phyloP scores from a whole-genome alignment of 2,888 invertebrate genomes.

The Athripsodes cinereus region DNA sequence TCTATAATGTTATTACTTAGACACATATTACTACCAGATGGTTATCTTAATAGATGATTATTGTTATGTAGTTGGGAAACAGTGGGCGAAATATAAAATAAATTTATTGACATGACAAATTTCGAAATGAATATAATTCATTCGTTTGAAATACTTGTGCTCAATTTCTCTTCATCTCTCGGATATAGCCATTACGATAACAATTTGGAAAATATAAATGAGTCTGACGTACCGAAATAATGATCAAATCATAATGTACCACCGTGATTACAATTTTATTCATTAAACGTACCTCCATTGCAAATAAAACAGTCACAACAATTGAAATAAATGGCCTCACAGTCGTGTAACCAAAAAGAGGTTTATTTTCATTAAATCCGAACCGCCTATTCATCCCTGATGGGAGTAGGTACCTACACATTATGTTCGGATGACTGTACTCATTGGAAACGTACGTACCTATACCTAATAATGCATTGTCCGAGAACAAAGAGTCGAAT shows the following conservation, averaged over 20 bases:
- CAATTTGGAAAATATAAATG: neutral
- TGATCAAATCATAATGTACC: neutral
- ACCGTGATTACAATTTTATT: neutral
- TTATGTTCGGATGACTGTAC: too few relatives aligned
- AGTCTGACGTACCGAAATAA: neutral
- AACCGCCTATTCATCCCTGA: neutral
- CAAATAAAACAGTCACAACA: constrained; percentile 6
- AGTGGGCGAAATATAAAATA: neutral
- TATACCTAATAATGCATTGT: neutral
- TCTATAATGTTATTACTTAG: too few relatives aligned
- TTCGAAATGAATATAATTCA: neutral
- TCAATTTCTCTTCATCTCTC: neutral
- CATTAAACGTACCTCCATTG: constrained; percentile 1
- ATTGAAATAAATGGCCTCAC: constrained; percentile 6
- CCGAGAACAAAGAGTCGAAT: neutral
- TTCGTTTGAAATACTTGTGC: neutral
- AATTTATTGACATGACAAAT: too few relatives aligned
- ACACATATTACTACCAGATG: too few relatives aligned
- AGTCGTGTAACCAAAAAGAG: constrained; percentile 1
- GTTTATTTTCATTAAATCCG: neutral
- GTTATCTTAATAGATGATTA: too few relatives aligned
- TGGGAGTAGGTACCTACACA: neutral
- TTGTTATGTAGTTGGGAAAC: too few relatives aligned
- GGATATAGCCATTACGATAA: neutral
- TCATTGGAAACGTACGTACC: too few relatives aligned